Base-by-base conservation (phyloP, 1,140 invertebrate species). In the Brachionus paranguensis region DNA sequence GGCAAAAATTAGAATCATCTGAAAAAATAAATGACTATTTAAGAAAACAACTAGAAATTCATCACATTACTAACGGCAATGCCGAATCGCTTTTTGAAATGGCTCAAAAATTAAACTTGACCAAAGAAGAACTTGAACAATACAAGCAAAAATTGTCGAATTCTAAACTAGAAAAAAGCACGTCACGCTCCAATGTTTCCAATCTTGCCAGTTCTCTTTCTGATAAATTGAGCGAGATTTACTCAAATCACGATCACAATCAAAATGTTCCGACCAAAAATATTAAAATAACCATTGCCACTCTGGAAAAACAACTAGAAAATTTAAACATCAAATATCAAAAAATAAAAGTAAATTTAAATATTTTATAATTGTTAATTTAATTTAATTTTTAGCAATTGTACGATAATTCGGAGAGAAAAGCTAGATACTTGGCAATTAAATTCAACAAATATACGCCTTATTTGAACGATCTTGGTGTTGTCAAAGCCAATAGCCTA, bases 71-170 rank as follows among this genome's bases (percentile, higher is more conserved):
- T 6, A 12, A 76, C 17, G 72, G 72, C 10, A 76, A 76, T 27
- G 45, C 45, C 12, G 72, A 76, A 27, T 76, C 72, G 11, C 27
- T 76, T 20, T 50, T 50, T 12, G 72, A 76, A 76, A 76, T 76
- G 72, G 72, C 43, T 76, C 72, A 76, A 76, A 76, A 76, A 20
- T 53, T 76, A n/a, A 76, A 76, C 14, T 29, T 76, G 24, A 76
- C 72, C 20, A 76, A 76, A 76, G 72, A 76, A 50, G 17, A 76
- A 50, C 45, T 76, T 10, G 72, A 76, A 76, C 72, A 76, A 24
- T 76, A 76, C 10, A 76, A 76, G 10, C 24, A 37, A 50, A 76
- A 50, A 76, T 29, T 76, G 20, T 47, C 20, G 8, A 47, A 50
- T 27, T 24, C 47, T 20, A 76, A 76, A 20, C n/a, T 1, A 53